These are phyloP conservation scores for Albula goreensis DNA, from an alignment of 2,113 vertebrate species.

Conservation along the genomic window DNA sequence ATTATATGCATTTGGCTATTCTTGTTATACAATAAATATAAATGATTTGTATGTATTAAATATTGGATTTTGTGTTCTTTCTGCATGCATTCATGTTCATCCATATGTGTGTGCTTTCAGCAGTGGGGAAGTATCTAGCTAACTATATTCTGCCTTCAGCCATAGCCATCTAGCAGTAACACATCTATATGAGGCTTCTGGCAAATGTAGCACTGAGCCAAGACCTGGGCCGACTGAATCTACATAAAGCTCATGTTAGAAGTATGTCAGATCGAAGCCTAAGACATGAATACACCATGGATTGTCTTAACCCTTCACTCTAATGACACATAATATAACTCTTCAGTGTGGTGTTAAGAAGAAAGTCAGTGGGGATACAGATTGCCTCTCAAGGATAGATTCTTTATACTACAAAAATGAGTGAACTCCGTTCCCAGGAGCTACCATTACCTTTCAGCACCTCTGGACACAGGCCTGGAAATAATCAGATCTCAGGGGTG, in stretches of 20 bases:
- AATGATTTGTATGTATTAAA: no score
- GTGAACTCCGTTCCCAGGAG: conserved; percentile 50
- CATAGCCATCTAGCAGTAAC: not conserved
- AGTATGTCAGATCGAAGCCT: not conserved
- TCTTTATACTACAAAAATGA: conserved; percentile 43
- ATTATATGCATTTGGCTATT: no score
- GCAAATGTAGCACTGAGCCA: not conserved
- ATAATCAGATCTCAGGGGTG: conserved; percentile 34
- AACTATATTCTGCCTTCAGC: not conserved
- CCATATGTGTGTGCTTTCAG: not conserved
- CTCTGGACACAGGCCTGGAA: conserved; percentile 49
- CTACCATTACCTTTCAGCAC: conserved; percentile 53
- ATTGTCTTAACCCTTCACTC: not conserved
- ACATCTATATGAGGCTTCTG: not conserved
- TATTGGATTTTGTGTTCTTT: not conserved
- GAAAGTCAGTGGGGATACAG: conserved; percentile 26
- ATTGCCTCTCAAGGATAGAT: conserved; percentile 33
- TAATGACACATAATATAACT: not conserved
- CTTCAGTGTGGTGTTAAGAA: not conserved
- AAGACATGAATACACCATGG: not conserved
- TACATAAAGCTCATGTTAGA: not conserved
- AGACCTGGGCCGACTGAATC: not conserved
- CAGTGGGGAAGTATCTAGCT: not conserved
- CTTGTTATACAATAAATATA: no score
- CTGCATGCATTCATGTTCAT: not conserved